These are phyloP conservation scores for Cathartes aura DNA, from an alignment of 2,113 vertebrate genomes.

Conservation along the genomic window DNA sequence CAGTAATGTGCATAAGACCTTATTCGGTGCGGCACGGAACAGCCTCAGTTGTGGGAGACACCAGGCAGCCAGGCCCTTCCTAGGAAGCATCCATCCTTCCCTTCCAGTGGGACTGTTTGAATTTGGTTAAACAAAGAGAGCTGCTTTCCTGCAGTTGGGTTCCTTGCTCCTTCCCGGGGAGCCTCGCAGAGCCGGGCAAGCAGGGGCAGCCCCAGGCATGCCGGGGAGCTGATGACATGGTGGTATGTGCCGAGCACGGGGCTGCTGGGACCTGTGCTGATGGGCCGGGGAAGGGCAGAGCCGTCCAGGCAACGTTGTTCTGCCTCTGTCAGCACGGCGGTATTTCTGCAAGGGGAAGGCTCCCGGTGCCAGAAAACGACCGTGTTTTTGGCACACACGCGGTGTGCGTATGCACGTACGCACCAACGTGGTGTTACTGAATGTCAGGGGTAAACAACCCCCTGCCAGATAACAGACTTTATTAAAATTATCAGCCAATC, in stretches of 20 bases:
- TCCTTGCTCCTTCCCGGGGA: neutral
- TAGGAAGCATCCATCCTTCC: neutral
- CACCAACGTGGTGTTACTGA: accelerated
- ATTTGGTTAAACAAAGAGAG: neutral
- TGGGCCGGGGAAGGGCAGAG: constrained; percentile 28
- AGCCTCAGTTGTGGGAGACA: accelerated
- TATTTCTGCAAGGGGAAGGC: neutral
- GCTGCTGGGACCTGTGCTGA: neutral
- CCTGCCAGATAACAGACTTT: neutral
- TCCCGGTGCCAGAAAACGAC: neutral
- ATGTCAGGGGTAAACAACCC: neutral
- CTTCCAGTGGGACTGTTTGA: neutral
- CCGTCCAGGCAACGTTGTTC: neutral
- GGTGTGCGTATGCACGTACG: accelerated
- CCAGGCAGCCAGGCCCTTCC: neutral
- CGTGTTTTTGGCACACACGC: accelerated
- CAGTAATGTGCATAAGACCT: neutral
- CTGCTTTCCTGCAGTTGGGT: neutral
- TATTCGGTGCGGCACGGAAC: accelerated
- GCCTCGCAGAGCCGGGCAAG: neutral
- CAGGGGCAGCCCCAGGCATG: constrained; percentile 15
- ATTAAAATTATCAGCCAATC: neutral
- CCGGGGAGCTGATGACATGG: neutral
- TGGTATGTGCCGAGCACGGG: constrained; percentile 11
- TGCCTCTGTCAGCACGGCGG: neutral